Evolutionary conservation across 2,797 vertebrate species (phyloP).

Genomic region (Australoheros facetus): DNA sequence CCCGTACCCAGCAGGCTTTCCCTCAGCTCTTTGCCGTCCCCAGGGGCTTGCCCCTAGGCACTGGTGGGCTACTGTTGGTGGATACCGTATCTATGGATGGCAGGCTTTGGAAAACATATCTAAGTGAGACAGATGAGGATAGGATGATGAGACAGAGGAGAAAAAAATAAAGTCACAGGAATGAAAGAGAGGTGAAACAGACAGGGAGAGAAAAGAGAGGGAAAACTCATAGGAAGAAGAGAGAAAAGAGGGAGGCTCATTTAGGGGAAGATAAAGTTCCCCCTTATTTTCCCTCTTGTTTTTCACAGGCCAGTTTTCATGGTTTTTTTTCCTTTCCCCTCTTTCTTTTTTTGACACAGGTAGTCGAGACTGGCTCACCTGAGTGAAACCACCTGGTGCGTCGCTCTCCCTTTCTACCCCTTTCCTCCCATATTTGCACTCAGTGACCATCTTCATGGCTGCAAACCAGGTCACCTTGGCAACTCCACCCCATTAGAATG

Average conservation of each 20-base stretch:
- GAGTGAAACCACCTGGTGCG: slow-evolving; percentile 82
- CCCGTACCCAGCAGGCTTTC: slow-evolving; percentile 68
- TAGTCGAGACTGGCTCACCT: slow-evolving; percentile 74
- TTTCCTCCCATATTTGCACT: slow-evolving; percentile 72
- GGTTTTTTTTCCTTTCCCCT: slow-evolving; percentile 42
- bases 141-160: slow-evolving; percentile 65
- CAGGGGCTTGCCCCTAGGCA: slow-evolving; percentile 69
- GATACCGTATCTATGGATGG: slow-evolving; percentile 83
- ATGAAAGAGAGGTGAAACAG: slow-evolving; percentile 42
- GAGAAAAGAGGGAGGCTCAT: slow-evolving; percentile 65
- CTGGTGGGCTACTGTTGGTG: slow-evolving; percentile 81
- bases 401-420: slow-evolving; percentile 56
- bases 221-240: slow-evolving; percentile 48
- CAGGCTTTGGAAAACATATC: slow-evolving; percentile 79
- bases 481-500: slow-evolving; percentile 73
- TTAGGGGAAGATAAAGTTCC: slow-evolving; percentile 73
- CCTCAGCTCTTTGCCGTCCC: slow-evolving; percentile 53
- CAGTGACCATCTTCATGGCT: slow-evolving; percentile 75
- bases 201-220: slow-evolving; percentile 35
- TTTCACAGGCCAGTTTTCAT: slow-evolving; percentile 66
- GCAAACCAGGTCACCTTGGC: slow-evolving; percentile 74
- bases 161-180: slow-evolving; percentile 20
- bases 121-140: slow-evolving; percentile 77
- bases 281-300: slow-evolving; percentile 70
- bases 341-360: slow-evolving; percentile 61